Conservation (phyloP, 2,888 invertebrate genomes). For the Nomada hirtipes region DNA sequence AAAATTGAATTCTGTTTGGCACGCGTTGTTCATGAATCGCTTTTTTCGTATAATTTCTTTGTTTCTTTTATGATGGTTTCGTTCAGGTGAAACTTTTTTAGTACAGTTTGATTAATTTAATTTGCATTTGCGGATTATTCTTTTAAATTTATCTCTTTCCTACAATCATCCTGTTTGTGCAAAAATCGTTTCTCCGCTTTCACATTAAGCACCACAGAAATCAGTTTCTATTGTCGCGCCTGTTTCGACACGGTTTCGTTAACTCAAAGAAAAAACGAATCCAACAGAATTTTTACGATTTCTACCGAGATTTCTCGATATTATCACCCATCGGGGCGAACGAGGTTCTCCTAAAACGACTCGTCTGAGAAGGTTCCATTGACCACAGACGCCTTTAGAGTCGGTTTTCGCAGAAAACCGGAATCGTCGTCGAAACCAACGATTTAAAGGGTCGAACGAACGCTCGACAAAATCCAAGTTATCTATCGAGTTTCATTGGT, state of each 20-base stretch:
- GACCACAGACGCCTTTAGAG: constrained; percentile 31
- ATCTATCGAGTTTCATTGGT: constrained; percentile 56
- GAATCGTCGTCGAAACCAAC: constrained; percentile 32
- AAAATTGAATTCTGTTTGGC: constrained; percentile 16
- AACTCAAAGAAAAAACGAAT: background rate
- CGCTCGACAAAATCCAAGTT: constrained; percentile 50
- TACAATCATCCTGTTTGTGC: too few species aligned
- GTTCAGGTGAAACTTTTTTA: too few species aligned
- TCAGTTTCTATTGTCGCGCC: too few species aligned
- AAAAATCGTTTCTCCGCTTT: too few species aligned
- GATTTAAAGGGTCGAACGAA: constrained; percentile 49
- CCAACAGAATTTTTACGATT: background rate
- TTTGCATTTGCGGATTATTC: too few species aligned
- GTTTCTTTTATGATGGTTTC: too few species aligned
- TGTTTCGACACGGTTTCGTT: background rate
- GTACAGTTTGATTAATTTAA: too few species aligned
- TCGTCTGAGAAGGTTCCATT: constrained; percentile 27
- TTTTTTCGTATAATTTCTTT: too few species aligned
- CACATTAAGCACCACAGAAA: too few species aligned
- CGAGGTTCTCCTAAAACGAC: constrained; percentile 30
- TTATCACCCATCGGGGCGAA: constrained; percentile 5
- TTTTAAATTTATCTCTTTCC: too few species aligned
- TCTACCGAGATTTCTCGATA: background rate
- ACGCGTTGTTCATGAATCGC: background rate
- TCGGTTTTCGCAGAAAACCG: constrained; percentile 27